Base-by-base conservation (phyloP, 30 jellyfish, hydroid and myxozoan genomes). In the Mastigias papua region DNA sequence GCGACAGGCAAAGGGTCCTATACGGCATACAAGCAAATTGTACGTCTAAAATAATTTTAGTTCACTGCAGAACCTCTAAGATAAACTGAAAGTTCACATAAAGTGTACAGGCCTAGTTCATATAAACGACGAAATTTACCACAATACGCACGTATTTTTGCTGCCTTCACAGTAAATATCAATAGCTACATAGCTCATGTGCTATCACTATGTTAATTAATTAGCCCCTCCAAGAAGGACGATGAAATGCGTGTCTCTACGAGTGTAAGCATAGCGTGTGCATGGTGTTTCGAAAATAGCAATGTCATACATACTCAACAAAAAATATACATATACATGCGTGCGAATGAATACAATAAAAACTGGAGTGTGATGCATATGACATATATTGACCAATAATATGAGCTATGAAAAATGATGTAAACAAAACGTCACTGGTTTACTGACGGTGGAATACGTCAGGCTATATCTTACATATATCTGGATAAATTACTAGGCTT, bases 201-300 rank as follows among this genome's bases (percentile, higher is more conserved):
- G 82, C 82, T 57, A 22, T 61, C 48, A 72, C 49, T 57, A 74
- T 42, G 34, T 79, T 21, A 61, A 46, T n/a, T n/a, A n/a, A n/a
- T n/a, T n/a, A n/a, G 73, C 65, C 88, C 92, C 94, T 85, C 94
- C 93, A 72, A 32, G 88, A 73, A 62, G 80, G 85, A 83, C 30
- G 73, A 29, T 57, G 50, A 23, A 10, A 65, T 49, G 90, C 35
- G 90, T 48, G 90, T 73, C 25, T 73, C 31, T 73, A 33, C n/a
- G 81, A 21, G 64, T 69, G 64, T 28, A 15, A 27, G 62, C 81
- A 63, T 63, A 42, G 74, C 19, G 74, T 3, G 42, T 63, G 74
- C 74, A 21, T 21, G 67, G 2, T 51, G 74, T 63, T 23, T 63
- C 29, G 26, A 58, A 8, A 58, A 58, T 58, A 58, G n/a, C n/a